These are phyloP conservation scores for Hippocampus guttulatus DNA, from an alignment of 2,113 vertebrate species.

Conservation along the genomic window DNA sequence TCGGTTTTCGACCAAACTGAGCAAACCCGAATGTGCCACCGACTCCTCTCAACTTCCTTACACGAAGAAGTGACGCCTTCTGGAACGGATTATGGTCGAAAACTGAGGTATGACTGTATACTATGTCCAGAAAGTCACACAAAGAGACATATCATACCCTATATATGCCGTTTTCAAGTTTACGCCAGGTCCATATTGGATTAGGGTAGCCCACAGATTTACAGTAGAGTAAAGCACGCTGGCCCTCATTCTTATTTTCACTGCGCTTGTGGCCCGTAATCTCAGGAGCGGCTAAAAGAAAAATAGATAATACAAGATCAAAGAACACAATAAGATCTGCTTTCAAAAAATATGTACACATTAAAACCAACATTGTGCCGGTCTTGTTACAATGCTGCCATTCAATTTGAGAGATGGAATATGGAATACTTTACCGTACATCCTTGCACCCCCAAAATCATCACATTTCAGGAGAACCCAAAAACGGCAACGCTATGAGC, in stretches of 20 bases:
- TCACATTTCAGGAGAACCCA: too few relatives aligned
- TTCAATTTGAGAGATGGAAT: neutral
- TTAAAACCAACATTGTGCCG: too few relatives aligned
- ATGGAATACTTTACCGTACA: too few relatives aligned
- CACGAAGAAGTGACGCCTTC: too few relatives aligned
- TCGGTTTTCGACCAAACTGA: too few relatives aligned
- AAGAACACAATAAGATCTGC: neutral
- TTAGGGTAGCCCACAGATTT: slow-evolving; percentile 91
- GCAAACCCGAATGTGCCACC: too few relatives aligned
- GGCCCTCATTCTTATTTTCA: slow-evolving; percentile 95
- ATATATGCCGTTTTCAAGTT: slow-evolving; percentile 70
- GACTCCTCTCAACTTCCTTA: too few relatives aligned
- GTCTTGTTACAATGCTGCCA: neutral
- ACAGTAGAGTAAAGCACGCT: slow-evolving; percentile 86
- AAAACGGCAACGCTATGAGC: too few relatives aligned
- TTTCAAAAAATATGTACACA: too few relatives aligned
- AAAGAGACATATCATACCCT: slow-evolving; percentile 68
- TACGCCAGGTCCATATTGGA: slow-evolving; percentile 87
- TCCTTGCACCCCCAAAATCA: too few relatives aligned
- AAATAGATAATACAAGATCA: slow-evolving; percentile 4
- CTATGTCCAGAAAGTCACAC: neutral
- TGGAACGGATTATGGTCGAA: too few relatives aligned
- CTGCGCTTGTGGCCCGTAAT: slow-evolving; percentile 93
- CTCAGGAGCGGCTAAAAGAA: slow-evolving; percentile 79
- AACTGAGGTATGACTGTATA: neutral